These are phyloP conservation scores for Tetrapedia diversipes DNA, from an alignment of 2,888 invertebrate genomes.

Conservation along the genomic window DNA sequence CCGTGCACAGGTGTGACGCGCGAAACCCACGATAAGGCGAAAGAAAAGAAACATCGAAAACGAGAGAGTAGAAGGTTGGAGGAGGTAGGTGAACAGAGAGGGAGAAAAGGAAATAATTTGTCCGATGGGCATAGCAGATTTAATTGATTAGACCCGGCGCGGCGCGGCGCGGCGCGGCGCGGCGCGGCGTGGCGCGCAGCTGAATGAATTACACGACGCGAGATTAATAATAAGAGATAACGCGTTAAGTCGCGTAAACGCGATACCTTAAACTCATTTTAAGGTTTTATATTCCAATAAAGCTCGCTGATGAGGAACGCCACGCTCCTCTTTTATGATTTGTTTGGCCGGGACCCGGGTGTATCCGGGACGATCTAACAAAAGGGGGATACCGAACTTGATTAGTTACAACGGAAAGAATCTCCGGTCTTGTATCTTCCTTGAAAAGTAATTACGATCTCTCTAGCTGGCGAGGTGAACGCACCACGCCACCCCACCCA, in stretches of 20 bases:
- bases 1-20: background rate
- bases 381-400: constrained; percentile 22
- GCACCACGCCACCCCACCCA: too few relatives aligned
- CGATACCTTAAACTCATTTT: constrained; percentile 40
- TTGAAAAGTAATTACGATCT: constrained; percentile 28
- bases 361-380: constrained; percentile 20
- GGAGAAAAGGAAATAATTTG: constrained; percentile 9
- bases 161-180: too few relatives aligned
- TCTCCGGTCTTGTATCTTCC: constrained; percentile 5
- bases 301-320: constrained; percentile 9
- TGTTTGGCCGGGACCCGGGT: background rate
- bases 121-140: constrained; percentile 21
- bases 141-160: constrained; percentile 46
- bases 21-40: background rate
- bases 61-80: too few relatives aligned
- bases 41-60: background rate
- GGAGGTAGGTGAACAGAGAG: too few relatives aligned
- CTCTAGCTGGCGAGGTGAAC: constrained; percentile 3
- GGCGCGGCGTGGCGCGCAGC: background rate
- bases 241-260: constrained; percentile 48
- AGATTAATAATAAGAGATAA: constrained; percentile 53
- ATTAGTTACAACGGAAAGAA: constrained; percentile 30
- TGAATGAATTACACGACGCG: constrained; percentile 45
- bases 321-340: constrained; percentile 7
- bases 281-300: constrained; percentile 34